These are phyloP conservation scores for Spatulosminthurus flaviceps DNA, from an alignment of 2,888 invertebrate species.

Conservation along the genomic window DNA sequence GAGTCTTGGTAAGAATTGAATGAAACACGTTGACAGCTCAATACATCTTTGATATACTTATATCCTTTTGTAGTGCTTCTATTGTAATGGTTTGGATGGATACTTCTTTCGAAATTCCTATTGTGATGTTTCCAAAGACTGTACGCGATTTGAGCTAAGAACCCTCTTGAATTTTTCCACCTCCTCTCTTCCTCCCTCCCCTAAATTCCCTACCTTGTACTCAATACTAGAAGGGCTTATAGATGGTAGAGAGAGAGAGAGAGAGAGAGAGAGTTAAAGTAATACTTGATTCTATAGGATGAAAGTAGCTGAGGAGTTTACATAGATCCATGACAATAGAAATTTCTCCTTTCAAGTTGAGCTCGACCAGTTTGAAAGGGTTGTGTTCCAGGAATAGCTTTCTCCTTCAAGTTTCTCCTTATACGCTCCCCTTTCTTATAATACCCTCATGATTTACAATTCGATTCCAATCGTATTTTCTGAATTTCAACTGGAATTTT, in stretches of 20 bases:
- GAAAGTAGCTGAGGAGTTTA: too few relatives aligned
- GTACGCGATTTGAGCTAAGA: constrained; percentile 1
- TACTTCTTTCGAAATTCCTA: constrained; percentile 15
- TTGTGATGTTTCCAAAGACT: constrained; percentile 28
- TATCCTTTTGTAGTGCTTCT: constrained; percentile 27
- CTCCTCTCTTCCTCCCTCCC: neutral
- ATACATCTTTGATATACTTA: constrained; percentile 35
- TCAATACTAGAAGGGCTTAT: too few relatives aligned
- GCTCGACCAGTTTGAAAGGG: neutral
- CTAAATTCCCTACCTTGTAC: too few relatives aligned
- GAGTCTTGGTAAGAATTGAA: constrained; percentile 20
- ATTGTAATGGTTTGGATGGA: constrained; percentile 18
- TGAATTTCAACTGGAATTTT: constrained; percentile 18
- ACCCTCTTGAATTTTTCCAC: constrained; percentile 25
- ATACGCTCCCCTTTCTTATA: neutral
- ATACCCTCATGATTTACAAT: neutral
- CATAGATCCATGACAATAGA: neutral
- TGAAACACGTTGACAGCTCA: constrained; percentile 47
- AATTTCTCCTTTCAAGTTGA: neutral
- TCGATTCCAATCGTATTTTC: neutral
- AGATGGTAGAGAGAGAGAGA: too few relatives aligned
- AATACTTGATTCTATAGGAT: too few relatives aligned
- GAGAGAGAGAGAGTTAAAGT: too few relatives aligned
- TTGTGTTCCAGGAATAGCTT: neutral
- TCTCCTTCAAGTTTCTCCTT: too few relatives aligned